A percentile compares a stretch with the other conserved stretches of the same genome.
Conservation (phyloP, 2,888 invertebrate species). For the Caenorhabditis panamensis region DNA sequence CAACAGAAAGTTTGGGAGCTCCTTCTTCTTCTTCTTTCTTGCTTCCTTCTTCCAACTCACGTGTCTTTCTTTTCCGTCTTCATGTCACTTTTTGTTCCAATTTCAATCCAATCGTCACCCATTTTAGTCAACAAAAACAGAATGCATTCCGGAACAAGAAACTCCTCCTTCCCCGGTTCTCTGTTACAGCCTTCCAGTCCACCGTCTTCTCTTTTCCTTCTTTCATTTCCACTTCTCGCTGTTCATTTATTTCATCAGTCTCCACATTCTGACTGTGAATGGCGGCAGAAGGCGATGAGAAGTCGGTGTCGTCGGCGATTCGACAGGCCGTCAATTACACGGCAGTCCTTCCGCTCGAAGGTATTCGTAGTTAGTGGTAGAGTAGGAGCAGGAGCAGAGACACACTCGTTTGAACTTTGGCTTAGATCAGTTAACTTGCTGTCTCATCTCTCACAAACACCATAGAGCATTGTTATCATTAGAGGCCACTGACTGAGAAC, state of each 20-base stretch:
- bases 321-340: conserved; percentile 33
- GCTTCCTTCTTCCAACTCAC: neutral
- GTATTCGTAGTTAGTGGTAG: conserved; percentile 9
- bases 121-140: conserved; percentile 1
- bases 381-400: neutral
- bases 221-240: conserved; percentile 3
- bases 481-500: neutral
- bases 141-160: neutral
- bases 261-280: conserved; percentile 7
- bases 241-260: conserved; percentile 1
- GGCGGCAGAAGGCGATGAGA: conserved; percentile 18
- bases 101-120: conserved; percentile 18
- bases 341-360: conserved; percentile 39
- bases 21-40: conserved; percentile 5
- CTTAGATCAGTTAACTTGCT: conserved; percentile 18
- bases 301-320: conserved; percentile 39
- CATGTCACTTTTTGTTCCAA: conserved; percentile 4
- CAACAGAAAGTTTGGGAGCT: conserved; percentile 24
- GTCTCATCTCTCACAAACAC: neutral
- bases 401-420: conserved; percentile 23
- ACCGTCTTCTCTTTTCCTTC: neutral
- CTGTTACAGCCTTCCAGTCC: conserved; percentile 6
- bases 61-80: neutral
- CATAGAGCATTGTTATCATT: neutral
- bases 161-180: conserved; percentile 18